Evolutionary conservation across 1,140 invertebrate genomes (phyloP), one percentile per base, ranked within the genome.

Genomic region (Heliothis subflexa): DNA sequence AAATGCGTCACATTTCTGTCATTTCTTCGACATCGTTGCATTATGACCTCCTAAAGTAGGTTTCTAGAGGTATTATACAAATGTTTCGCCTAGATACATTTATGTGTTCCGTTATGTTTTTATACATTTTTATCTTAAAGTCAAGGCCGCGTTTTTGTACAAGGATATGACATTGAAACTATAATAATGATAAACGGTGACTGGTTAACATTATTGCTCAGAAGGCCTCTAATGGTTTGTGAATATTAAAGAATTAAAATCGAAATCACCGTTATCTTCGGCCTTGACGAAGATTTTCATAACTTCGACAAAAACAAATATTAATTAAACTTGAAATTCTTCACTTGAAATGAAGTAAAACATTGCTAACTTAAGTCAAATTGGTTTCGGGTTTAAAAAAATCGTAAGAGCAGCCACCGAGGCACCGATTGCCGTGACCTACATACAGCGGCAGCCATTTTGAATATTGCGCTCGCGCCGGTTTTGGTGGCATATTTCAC

Each of bases 401-500:
- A 54, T 66, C 62, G 61, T 77, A 68, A 66, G 61, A 66, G 62
- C 64, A 59, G 59, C 18, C 66, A 72, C 71, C 52, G 68, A 78
- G 74, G 47, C 80, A 78, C 77, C 59, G 78, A 25, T 78, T 73
- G 79, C 82, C 82, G 82, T 81, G 82, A 81, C 79, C 82, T 64
- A 88, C 86, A 82, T 89, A 76, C 61, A 45, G 54, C 55, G 59
- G 66, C 87, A 79, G 88, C 88, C 88, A 89, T 89, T 85, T 89
- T 89, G 86, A 83, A 89, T 88, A 85, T 82, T 79, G 85, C 81
- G 86, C 87, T 82, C 82, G 83, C 83, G 82, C 79, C 85, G 80
- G 70, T 80, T 86, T 85, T 85, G 83, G 86, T 86, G 81, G 80
- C 79, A 82, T 83, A 89, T 89, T 89, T 88, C 86, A 86, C 85